Evolutionary conservation across 2,797 vertebrate species (phyloP), one percentile per base, ranked within the genome.

Genomic region (Anableps anableps): DNA sequence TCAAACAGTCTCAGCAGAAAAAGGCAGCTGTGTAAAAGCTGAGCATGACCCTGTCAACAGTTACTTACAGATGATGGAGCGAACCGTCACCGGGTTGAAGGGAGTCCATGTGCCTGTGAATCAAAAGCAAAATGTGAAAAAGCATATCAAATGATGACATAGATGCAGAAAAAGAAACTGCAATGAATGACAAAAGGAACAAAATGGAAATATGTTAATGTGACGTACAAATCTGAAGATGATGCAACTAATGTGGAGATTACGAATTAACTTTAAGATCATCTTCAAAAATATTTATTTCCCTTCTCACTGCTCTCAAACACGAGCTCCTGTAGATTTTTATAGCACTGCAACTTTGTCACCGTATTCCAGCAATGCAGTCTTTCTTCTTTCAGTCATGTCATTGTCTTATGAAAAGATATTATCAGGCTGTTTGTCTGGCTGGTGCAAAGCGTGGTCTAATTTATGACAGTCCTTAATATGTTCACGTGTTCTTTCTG

Each of bases 11-110:
- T 47, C 10, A 68, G 72, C 19, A 29, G 47, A 79, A 88, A 85
- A 50, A 45, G 71, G 38, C 4, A n/a, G 2, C 21, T 85, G 55
- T 87, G 73, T 79, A 26, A 41, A 36, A 76, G 26, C 29, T 1
- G 48, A 16, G 29, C 47, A 26, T 3, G 74, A 86, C 76, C 38
- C 23, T 1, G 80, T 85, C 78, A 76, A 80, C 9, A 19, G 82
- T 26, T 85, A 94, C 97, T 99, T 92, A 99, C 98, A 97, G 85
- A 99, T 97, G 91, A 99, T 98, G 31, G 98, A 97, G 85, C 97
- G 95, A 76, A 99, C 98, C 0, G 98, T 99, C 91, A 97, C 97
- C 23, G 98, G 98, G 87, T 99, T 99, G 93, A 99, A 99, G 0
- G 98, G 98, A 83, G 98, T 99, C 98, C 98, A 99, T 0, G 98